phyloP scores from a whole-genome alignment of 2,888 invertebrate genomes.

The Antheraea yamamai region DNA sequence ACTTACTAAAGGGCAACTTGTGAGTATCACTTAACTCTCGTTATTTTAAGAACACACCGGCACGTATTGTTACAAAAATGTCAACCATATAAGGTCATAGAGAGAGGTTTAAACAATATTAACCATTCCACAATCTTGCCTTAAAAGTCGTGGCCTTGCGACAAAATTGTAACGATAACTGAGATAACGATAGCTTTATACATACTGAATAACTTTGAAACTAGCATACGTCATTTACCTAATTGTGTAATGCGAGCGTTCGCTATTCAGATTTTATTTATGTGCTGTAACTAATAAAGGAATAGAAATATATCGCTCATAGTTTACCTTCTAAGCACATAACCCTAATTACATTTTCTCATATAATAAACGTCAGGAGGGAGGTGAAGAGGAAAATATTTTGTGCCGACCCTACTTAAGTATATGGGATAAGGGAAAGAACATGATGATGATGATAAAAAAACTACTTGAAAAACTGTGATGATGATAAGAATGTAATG shows the following conservation, averaged over 20 bases:
- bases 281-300: neutral
- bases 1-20: conserved; percentile 90
- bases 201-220: conserved; percentile 1
- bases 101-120: neutral
- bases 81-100: neutral
- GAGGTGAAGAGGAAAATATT: too few species aligned
- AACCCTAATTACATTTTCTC: too few species aligned
- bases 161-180: conserved; percentile 3
- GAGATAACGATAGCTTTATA: conserved; percentile 1
- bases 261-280: neutral
- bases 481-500: too few species aligned
- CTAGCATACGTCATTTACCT: neutral
- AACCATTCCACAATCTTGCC: neutral
- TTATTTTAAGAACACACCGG: neutral
- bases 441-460: too few species aligned
- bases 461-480: too few species aligned
- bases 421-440: too few species aligned
- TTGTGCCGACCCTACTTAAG: too few species aligned
- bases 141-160: neutral
- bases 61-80: neutral
- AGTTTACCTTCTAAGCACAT: too few species aligned
- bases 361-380: too few species aligned
- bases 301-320: too few species aligned
- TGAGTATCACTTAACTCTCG: conserved; percentile 78
- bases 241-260: neutral